These are phyloP conservation scores for Chionomys nivalis DNA, from an alignment of 2,113 vertebrate genomes.

Conservation along the genomic window DNA sequence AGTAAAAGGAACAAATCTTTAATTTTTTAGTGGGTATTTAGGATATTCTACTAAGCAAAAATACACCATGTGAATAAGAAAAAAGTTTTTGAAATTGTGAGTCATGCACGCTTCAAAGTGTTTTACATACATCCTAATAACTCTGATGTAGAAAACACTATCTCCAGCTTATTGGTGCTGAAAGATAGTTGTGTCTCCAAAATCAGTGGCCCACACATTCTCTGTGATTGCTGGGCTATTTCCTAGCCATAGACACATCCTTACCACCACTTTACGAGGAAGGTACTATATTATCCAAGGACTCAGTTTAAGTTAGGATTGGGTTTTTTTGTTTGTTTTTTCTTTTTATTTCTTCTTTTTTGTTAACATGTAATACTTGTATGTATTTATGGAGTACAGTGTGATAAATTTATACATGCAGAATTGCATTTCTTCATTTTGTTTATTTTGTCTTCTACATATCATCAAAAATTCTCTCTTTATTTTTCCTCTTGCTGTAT, in stretches of 20 bases:
- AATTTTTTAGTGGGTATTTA: background rate
- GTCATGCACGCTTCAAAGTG: background rate
- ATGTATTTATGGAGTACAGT: background rate
- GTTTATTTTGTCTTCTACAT: background rate
- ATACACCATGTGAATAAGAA: background rate
- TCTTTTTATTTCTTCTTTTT: background rate
- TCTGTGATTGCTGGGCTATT: background rate
- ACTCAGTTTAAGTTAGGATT: background rate
- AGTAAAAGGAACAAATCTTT: background rate
- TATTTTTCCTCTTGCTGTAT: background rate
- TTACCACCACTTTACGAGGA: background rate
- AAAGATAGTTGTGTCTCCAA: background rate
- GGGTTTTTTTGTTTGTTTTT: background rate
- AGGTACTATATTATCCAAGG: background rate
- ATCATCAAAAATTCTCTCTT: background rate
- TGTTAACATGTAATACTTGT: background rate
- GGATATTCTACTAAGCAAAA: background rate
- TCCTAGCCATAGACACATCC: background rate
- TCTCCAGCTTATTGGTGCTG: background rate
- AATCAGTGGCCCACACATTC: background rate
- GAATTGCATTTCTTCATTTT: background rate
- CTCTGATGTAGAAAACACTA: background rate
- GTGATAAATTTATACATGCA: background rate
- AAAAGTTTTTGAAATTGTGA: background rate
- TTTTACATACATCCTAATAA: background rate